Conservation (phyloP, 2,797 vertebrate species). For the Sebastes variabilis region DNA sequence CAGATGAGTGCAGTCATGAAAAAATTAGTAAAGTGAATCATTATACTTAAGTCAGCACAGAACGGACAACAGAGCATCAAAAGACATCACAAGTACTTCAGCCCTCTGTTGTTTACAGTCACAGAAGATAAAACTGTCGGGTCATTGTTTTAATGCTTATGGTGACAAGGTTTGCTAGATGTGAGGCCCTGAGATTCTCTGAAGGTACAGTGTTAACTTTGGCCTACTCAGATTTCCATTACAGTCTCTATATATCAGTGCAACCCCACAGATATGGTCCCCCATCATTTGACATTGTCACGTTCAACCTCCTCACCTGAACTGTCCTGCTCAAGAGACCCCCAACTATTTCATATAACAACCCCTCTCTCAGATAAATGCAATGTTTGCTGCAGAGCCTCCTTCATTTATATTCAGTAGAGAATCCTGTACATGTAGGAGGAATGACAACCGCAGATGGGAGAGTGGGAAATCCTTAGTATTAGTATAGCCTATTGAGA, state of each 20-base stretch:
- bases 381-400: conserved; percentile 24
- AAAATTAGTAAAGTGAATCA: too few species aligned
- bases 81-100: too few species aligned
- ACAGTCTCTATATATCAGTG: neutral
- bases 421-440: neutral
- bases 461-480: neutral
- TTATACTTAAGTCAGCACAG: too few species aligned
- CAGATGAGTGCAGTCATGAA: too few species aligned
- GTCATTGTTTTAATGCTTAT: too few species aligned
- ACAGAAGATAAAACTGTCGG: too few species aligned
- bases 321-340: neutral
- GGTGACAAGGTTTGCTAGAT: too few species aligned
- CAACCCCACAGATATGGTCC: neutral
- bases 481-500: neutral
- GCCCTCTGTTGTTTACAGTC: too few species aligned
- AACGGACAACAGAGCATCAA: too few species aligned
- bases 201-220: too few species aligned
- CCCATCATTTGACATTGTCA: neutral
- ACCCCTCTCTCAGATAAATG: neutral
- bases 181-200: too few species aligned
- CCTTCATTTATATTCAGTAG: neutral
- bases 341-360: neutral
- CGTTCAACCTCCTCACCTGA: neutral
- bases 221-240: too few species aligned
- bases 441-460: neutral